A percentile compares a stretch with the other conserved stretches of the same genome.
phyloP scores from a whole-genome alignment of 2,888 invertebrate species.

The Caenorhabditis plicata region DNA sequence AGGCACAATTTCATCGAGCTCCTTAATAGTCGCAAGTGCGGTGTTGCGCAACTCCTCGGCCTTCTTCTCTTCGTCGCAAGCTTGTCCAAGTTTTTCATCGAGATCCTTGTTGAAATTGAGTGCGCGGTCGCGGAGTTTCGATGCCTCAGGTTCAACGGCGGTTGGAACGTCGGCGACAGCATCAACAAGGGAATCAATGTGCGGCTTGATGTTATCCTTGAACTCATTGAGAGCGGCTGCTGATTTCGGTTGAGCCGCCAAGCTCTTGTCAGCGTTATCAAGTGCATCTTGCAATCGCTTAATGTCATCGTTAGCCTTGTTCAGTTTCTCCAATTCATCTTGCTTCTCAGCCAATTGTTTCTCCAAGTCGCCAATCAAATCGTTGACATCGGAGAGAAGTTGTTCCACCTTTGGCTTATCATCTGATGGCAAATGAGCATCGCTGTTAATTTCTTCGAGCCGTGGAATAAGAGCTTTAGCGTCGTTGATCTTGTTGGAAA shows the following conservation, averaged over 20 bases:
- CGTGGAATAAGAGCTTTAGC: slow-evolving; percentile 8
- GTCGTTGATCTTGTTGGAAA: slow-evolving; percentile 10
- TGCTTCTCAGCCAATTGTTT: slow-evolving; percentile 7
- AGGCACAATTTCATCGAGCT: slow-evolving; percentile 15
- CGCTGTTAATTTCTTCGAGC: slow-evolving; percentile 8
- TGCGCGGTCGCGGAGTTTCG: slow-evolving; percentile 7
- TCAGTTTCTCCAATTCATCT: slow-evolving; percentile 10
- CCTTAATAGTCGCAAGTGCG: slow-evolving; percentile 5
- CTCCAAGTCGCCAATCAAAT: slow-evolving; percentile 2
- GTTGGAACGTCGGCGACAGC: slow-evolving; percentile 6
- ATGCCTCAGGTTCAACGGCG: slow-evolving; percentile 2
- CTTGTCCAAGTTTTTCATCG: slow-evolving; percentile 3
- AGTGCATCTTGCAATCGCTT: slow-evolving; percentile 18
- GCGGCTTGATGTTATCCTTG: slow-evolving; percentile 9
- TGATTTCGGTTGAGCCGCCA: slow-evolving; percentile 4
- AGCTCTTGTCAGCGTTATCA: slow-evolving; percentile 9
- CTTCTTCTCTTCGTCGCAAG: slow-evolving; percentile 17
- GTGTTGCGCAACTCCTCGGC: slow-evolving; percentile 1
- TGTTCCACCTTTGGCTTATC: slow-evolving; percentile 7
- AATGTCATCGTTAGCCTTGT: slow-evolving; percentile 9
- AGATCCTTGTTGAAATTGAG: slow-evolving; percentile 9
- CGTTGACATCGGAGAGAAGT: not conserved
- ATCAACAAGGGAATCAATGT: slow-evolving; percentile 7
- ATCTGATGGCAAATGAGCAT: not conserved
- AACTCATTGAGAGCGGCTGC: slow-evolving; percentile 9